These are phyloP conservation scores for Ceyx melanurus DNA, from an alignment of 2,113 vertebrate species.

Conservation along the genomic window DNA sequence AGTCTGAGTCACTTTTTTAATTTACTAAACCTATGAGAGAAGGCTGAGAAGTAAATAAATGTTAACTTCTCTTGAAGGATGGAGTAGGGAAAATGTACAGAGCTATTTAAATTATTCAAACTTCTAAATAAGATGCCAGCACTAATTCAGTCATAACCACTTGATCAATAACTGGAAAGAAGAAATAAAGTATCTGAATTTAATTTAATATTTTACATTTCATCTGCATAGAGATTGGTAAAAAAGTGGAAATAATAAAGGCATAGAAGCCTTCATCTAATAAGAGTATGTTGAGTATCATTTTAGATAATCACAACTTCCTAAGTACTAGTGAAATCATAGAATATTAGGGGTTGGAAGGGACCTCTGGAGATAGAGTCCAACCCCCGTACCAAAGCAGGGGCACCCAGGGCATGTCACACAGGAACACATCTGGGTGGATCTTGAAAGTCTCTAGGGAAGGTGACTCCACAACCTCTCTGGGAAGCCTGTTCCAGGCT, in stretches of 20 bases:
- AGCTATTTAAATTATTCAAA: constrained; percentile 62
- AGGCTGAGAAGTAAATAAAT: not conserved
- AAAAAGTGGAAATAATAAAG: constrained; percentile 55
- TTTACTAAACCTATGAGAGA: not conserved
- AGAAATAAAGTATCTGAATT: not conserved
- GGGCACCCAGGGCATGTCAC: no score
- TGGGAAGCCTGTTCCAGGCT: no score
- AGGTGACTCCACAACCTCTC: no score
- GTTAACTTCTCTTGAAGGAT: not conserved
- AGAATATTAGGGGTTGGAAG: no score
- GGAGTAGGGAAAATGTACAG: not conserved
- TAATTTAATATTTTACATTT: constrained; percentile 64
- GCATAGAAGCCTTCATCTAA: constrained; percentile 3
- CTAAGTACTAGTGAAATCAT: not conserved
- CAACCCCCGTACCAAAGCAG: no score
- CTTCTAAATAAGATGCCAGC: constrained; percentile 47
- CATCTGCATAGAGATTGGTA: constrained; percentile 58
- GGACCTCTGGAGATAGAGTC: no score
- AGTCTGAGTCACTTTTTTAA: not conserved
- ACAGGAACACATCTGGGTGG: no score
- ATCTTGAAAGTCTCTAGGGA: no score
- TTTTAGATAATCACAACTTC: constrained; percentile 50
- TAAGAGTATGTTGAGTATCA: constrained; percentile 33
- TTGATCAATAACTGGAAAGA: constrained; percentile 60
- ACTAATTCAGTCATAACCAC: constrained; percentile 52